Base-by-base conservation (phyloP, 2,888 invertebrate genomes). In the Hirudinaria manillensis region DNA sequence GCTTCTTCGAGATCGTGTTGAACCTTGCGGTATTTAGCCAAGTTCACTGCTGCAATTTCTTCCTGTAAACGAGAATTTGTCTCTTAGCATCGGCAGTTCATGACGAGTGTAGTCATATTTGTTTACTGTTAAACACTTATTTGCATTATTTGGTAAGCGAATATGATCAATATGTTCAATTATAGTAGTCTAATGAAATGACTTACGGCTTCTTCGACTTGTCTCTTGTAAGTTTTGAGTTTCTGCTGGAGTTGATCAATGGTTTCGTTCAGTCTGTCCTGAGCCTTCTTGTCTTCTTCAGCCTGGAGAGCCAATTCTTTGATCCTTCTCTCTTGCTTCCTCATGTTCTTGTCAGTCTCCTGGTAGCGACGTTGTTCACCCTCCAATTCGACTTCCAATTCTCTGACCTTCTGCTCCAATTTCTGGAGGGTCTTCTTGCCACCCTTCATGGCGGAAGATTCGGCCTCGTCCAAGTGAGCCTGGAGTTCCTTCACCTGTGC, bases 281-380 rank as follows among this genome's bases (percentile, higher is more conserved):
- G 68, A 24, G 55, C 68, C 61, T 70, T 75, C 34, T 75, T 70
- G 24, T 75, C 75, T 29, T 75, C 75, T 13, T 75, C 75, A 51
- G 75, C 70, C 45, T 75, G 75, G n/a, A 75, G 38, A 21, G 55
- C 13, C 55, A 68, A 32, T 61, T 75, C 75, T 38, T 75, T 75
- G 53, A 75, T 51, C 36, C 70, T 70, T 32, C 87, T 92, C 87
- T 97, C 97, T 81, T 93, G 92, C 88, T 96, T 97, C 87, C 96
- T 92, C 87, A 95, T 90, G 89, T 94, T 94, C 93, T 97, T 97
- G 88, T 94, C 94, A 83, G 96, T 95, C 87, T 97, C 97, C 81
- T 94, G 94, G 89, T 97, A 96, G 89, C 97, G 92, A 87, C 97
- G 92, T 88, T 96, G 96, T 90, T 98, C 98, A 81, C 92, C 93